Evolutionary conservation across 37 sponge, comb jelly and placozoan genomes (phyloP), one percentile per base, ranked within the genome.

Genomic region (Dysidea cf. avara): DNA sequence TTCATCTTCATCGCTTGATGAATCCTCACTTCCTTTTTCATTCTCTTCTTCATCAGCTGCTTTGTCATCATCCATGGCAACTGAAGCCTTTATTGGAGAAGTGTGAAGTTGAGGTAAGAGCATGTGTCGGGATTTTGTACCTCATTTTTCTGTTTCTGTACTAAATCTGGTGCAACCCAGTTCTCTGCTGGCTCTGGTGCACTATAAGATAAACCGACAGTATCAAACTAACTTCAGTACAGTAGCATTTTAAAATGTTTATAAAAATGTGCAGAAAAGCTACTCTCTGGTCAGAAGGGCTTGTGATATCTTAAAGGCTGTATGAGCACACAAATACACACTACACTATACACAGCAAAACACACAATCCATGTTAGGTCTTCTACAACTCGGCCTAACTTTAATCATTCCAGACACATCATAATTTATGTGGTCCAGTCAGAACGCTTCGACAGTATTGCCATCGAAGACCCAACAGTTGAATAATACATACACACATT

Each of bases 1-100:
- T 62, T 79, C 81, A 36, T 82, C 83, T 34, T 58, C 66, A 51
- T 79, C 78, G 54, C 74, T 71, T 7, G 40, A 49, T n/a, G 68
- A 67, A 26, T 40, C 66, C 11, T 75, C 61, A 52, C 58, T 55
- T 4, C 66, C 72, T 9, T 67, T 81, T 22, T 80, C 81, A 36
- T 64, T 62, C 58, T 50, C 81, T 66, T 66, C 69, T 61, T 69
- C 57, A 1, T 38, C 50, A 53, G 26, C 29, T 7, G 17, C 67
- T 30, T 52, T 16, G n/a, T 31, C 52, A 2, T 3, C 64, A 17
- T 25, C 36, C 9, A 12, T 35, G 56, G 0, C 72, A 58, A 16
- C 7, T 7, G 39, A 13, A 64, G 25, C 68, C 50, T 11, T 7
- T 2, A 66, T 36, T 26, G 29, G 33, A 3, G 2, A 25, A 24